These are phyloP conservation scores for Donacobius atricapilla DNA, from an alignment of 2,113 vertebrate genomes.

Conservation along the genomic window DNA sequence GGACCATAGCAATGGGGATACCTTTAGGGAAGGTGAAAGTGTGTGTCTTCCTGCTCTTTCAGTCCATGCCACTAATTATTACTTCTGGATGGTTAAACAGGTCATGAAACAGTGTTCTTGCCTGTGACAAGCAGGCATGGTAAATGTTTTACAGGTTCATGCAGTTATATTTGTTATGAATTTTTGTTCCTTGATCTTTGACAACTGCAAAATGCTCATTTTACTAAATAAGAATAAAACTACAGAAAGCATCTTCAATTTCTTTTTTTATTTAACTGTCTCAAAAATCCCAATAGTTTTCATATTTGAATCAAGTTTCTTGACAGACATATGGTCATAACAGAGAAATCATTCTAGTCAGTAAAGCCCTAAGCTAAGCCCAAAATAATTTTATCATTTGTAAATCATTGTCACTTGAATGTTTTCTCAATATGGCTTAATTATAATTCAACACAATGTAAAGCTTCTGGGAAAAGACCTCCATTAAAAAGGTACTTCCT, in stretches of 20 bases:
- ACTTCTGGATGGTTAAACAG: neutral
- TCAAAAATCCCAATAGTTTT: constrained; percentile 26
- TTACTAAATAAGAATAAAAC: neutral
- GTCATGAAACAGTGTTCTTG: neutral
- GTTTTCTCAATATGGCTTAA: constrained; percentile 69
- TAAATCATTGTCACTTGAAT: constrained; percentile 64
- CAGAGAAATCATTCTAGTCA: constrained; percentile 60
- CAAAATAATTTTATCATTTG: constrained; percentile 66
- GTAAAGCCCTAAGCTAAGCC: constrained; percentile 60
- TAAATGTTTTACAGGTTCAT: neutral
- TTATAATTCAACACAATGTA: constrained; percentile 60
- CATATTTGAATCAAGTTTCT: constrained; percentile 50
- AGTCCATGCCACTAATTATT: neutral
- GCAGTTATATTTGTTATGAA: neutral
- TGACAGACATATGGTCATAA: constrained; percentile 65
- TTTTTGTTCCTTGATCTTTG: neutral
- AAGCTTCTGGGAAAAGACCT: constrained; percentile 48
- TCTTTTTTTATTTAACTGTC: constrained; percentile 28
- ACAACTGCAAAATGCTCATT: neutral
- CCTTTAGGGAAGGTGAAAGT: neutral
- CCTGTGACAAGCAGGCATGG: neutral
- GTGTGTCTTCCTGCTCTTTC: neutral
- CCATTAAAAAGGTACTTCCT: constrained; percentile 56
- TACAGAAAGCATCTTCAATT: neutral
- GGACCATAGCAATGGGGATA: neutral